Evolutionary conservation across 2,888 invertebrate species (phyloP).

Genomic region (Homarus gammarus): DNA sequence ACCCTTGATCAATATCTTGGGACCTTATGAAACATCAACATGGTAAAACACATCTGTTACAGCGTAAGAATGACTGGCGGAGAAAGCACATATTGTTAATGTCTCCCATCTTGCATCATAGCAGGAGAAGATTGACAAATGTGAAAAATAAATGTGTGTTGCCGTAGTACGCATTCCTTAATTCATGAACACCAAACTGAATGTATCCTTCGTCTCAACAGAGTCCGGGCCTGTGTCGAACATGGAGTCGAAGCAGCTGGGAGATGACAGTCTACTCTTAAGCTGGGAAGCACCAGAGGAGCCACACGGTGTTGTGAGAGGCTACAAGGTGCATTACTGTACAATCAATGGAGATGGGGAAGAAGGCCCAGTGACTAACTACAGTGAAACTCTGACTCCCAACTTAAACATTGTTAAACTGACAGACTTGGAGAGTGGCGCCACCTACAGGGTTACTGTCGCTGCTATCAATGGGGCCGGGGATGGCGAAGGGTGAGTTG

Average conservation of each 20-base stretch:
- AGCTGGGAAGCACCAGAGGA: conserved; percentile 70
- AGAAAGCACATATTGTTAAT: no score
- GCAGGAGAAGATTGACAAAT: no score
- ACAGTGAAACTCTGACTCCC: conserved; percentile 10
- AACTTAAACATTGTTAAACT: conserved; percentile 69
- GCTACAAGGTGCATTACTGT: conserved; percentile 61
- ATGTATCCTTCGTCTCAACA: no score
- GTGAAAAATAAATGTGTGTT: no score
- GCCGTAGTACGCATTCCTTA: no score
- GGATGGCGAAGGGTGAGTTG: conserved; percentile 62
- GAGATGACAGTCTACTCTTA: conserved; percentile 55
- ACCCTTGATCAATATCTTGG: no score
- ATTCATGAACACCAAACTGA: no score
- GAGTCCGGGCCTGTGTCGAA: conserved; percentile 68
- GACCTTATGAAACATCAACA: no score
- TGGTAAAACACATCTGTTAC: no score
- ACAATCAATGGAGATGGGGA: conserved; percentile 55
- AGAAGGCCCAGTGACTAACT: conserved; percentile 34
- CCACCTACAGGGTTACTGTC: conserved; percentile 58
- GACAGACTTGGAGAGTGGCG: conserved; percentile 55
- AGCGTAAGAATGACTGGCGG: no score
- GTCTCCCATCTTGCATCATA: no score
- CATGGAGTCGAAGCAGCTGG: conserved; percentile 53
- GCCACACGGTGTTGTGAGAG: conserved; percentile 66
- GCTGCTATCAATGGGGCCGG: conserved; percentile 64